phyloP scores from a whole-genome alignment of 2,797 vertebrate genomes.

The Hoplostethus mediterraneus region DNA sequence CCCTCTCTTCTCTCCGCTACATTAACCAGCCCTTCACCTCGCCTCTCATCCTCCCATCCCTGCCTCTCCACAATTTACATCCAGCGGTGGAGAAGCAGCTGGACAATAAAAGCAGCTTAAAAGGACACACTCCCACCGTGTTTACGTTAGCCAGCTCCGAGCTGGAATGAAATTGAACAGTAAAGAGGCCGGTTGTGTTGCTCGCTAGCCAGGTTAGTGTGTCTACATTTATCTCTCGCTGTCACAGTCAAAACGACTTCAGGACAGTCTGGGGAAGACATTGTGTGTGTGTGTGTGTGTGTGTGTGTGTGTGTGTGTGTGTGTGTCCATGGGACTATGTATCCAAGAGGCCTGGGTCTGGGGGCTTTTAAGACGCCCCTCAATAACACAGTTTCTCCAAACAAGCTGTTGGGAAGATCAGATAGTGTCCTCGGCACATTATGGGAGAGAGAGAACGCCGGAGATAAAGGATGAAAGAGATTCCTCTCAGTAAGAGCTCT shows the following conservation, averaged over 20 bases:
- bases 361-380: slow-evolving; percentile 73
- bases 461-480: slow-evolving; percentile 68
- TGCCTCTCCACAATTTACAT: slow-evolving; percentile 73
- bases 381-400: slow-evolving; percentile 70
- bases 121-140: slow-evolving; percentile 80
- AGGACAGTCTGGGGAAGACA: slow-evolving; percentile 44
- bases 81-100: slow-evolving; percentile 77
- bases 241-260: slow-evolving; percentile 57
- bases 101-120: slow-evolving; percentile 86
- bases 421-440: slow-evolving; percentile 61
- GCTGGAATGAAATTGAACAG: slow-evolving; percentile 73
- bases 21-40: slow-evolving; percentile 71
- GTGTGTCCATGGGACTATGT: slow-evolving; percentile 42
- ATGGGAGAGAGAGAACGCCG: slow-evolving; percentile 38
- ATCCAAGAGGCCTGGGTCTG: slow-evolving; percentile 35
- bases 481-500: slow-evolving; percentile 32
- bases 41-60: slow-evolving; percentile 54
- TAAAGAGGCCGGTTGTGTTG: slow-evolving; percentile 68
- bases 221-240: slow-evolving; percentile 77
- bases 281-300: slow-evolving; percentile 39
- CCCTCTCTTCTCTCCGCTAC: slow-evolving; percentile 48
- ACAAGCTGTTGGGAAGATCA: slow-evolving; percentile 72
- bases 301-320: slow-evolving; percentile 31
- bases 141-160: slow-evolving; percentile 77
- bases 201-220: slow-evolving; percentile 63